Evolutionary conservation across 2,888 invertebrate species (phyloP).

Genomic region (Oscheius onirici): DNA sequence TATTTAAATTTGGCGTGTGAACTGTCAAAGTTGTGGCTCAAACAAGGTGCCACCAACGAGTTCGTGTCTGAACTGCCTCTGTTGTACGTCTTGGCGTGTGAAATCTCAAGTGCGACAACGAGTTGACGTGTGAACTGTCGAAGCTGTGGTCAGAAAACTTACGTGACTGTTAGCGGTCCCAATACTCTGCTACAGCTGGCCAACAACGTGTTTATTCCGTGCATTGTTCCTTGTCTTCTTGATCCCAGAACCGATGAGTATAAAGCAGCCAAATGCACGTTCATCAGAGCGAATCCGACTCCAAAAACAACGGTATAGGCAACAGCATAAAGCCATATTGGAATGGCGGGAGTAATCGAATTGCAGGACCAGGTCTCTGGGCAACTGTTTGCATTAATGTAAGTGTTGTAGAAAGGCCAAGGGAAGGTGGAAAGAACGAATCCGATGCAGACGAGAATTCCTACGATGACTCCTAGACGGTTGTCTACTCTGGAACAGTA

Average conservation of each 20-base stretch:
- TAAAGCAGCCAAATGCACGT: slow-evolving; percentile 38
- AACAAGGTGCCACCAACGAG: no score
- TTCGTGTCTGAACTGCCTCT: no score
- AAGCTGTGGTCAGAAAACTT: not conserved
- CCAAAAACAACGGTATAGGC: slow-evolving; percentile 39
- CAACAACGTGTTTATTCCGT: slow-evolving; percentile 34
- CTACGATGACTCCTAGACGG: slow-evolving; percentile 34
- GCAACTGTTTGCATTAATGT: slow-evolving; percentile 9
- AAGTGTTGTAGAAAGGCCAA: slow-evolving; percentile 27
- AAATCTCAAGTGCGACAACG: no score
- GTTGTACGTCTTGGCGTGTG: no score
- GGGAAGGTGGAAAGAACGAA: slow-evolving; percentile 37
- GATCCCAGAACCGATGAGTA: slow-evolving; percentile 33
- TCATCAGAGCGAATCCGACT: slow-evolving; percentile 40
- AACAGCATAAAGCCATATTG: slow-evolving; percentile 30
- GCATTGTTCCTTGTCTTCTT: slow-evolving; percentile 35
- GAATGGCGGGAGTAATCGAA: slow-evolving; percentile 26
- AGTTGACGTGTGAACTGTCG: no score
- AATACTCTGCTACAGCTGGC: slow-evolving; percentile 27
- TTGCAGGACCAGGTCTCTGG: slow-evolving; percentile 12
- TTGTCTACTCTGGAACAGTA: slow-evolving; percentile 37
- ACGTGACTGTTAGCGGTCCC: slow-evolving; percentile 33
- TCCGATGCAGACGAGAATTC: slow-evolving; percentile 33
- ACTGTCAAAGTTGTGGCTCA: no score
- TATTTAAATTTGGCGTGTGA: not conserved